These are phyloP conservation scores for Drosophila barbarae DNA, from an alignment of 2,888 invertebrate species.

Conservation along the genomic window DNA sequence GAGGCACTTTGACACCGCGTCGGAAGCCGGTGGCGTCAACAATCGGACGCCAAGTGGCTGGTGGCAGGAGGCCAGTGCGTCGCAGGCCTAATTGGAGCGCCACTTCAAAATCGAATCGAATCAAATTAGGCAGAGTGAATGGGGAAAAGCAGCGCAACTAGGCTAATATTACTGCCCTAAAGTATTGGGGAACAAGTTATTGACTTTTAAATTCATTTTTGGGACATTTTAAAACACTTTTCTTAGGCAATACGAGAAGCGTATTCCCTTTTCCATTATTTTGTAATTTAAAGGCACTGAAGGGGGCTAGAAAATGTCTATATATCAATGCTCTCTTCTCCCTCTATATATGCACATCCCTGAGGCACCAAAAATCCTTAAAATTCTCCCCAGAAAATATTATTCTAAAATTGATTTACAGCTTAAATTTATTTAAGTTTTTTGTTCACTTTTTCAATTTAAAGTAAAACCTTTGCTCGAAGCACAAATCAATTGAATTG, in stretches of 20 bases:
- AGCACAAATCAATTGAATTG: background rate
- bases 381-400: background rate
- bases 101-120: slow-evolving; percentile 34
- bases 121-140: slow-evolving; percentile 17
- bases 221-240: background rate
- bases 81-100: slow-evolving; percentile 28
- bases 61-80: slow-evolving; percentile 29
- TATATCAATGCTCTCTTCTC: no score
- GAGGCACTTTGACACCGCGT: slow-evolving; percentile 34
- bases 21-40: slow-evolving; percentile 36
- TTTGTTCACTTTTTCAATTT: slow-evolving; percentile 1
- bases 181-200: background rate
- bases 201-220: background rate
- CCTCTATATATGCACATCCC: no score
- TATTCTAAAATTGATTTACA: background rate
- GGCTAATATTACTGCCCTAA: background rate
- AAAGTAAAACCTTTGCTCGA: background rate
- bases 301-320: no score
- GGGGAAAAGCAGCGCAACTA: background rate
- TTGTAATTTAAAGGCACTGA: background rate
- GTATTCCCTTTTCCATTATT: background rate
- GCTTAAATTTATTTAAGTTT: background rate
- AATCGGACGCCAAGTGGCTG: slow-evolving; percentile 44
- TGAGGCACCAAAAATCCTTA: no score
- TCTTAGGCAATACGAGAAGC: background rate